phyloP scores from a whole-genome alignment of 2,113 vertebrate genomes.

The Formicarius rufipectus region DNA sequence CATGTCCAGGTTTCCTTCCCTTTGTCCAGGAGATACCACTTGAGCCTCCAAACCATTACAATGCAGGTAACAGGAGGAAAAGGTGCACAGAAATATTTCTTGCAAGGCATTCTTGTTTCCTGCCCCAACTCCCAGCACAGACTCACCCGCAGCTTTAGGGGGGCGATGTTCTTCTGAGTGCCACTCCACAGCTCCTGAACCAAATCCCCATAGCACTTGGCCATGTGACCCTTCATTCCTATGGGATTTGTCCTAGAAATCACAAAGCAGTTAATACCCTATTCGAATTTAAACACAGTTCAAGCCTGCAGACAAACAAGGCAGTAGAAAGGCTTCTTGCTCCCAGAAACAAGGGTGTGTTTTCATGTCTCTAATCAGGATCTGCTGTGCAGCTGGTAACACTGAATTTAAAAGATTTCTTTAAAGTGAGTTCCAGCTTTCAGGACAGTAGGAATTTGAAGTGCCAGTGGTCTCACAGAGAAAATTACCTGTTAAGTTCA shows the following conservation, averaged over 20 bases:
- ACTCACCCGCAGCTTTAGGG: conserved; percentile 92
- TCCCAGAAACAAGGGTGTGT: neutral
- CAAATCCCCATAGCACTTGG: conserved; percentile 98
- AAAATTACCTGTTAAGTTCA: conserved; percentile 93
- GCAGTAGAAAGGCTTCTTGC: neutral
- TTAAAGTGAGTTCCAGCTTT: neutral
- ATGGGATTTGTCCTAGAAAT: conserved; percentile 92
- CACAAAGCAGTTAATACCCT: neutral
- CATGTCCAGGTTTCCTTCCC: neutral
- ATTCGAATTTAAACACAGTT: neutral
- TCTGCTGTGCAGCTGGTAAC: neutral
- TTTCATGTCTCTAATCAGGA: neutral
- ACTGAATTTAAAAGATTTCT: neutral
- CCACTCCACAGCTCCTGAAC: conserved; percentile 98
- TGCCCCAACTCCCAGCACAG: neutral
- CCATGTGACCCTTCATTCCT: conserved; percentile 99
- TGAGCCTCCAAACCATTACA: neutral
- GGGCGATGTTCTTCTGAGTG: conserved; percentile 96
- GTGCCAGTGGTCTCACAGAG: neutral
- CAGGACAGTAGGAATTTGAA: neutral
- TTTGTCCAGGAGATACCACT: neutral
- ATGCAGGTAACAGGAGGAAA: neutral
- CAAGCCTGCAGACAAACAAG: neutral
- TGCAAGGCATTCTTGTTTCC: neutral
- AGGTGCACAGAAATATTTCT: neutral